Base-by-base conservation (phyloP, 2,888 invertebrate species). In the Eupithecia dodoneata region DNA sequence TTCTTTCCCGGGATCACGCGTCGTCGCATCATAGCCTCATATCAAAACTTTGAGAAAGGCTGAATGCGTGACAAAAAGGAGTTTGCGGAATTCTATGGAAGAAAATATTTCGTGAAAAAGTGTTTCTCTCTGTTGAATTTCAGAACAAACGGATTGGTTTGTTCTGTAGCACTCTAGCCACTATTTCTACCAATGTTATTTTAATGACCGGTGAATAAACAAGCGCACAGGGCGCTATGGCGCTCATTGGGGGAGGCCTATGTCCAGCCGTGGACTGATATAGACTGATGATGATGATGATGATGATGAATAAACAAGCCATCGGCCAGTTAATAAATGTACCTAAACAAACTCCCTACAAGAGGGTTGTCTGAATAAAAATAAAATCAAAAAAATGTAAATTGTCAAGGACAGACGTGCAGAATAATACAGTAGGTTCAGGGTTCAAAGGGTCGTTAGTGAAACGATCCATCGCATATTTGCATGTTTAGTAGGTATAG, bases 81-180 rank as follows among this genome's bases (percentile, higher is more conserved):
- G 12, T 71, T 77, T 76, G 69, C 73, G 76, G 84, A 84, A 82
- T 84, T 78, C 80, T 74, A 73, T 72, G 59, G 59, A 76, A 80
- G 78, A 30, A 30, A 30, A 30, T 30, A 30, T 30, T 30, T 30
- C 81, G 80, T 76, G 74, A 83, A 82, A 30, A 59, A 75, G 41
- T 65, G 49, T 69, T 82, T 84, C 82, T 85, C 85, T 88, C 86
- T 81, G 83, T 84, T 83, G 84, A 84, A 83, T 83, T 82, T 83
- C 71, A 71, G 65, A 76, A 74, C 65, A 76, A 47, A 18, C 18
- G n/a, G 9, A 65, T 71, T 49, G 69, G 52, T n/a, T 71, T 73
- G 66, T 71, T 73, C 47, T 67, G 73, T 76, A 59, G 18, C 55
- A 65, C 10, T 41, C n/a, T n/a, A n/a, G 9, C 9, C n/a, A 55